Evolutionary conservation across 2,888 invertebrate species (phyloP).

Genomic region (Brachycybe producta): DNA sequence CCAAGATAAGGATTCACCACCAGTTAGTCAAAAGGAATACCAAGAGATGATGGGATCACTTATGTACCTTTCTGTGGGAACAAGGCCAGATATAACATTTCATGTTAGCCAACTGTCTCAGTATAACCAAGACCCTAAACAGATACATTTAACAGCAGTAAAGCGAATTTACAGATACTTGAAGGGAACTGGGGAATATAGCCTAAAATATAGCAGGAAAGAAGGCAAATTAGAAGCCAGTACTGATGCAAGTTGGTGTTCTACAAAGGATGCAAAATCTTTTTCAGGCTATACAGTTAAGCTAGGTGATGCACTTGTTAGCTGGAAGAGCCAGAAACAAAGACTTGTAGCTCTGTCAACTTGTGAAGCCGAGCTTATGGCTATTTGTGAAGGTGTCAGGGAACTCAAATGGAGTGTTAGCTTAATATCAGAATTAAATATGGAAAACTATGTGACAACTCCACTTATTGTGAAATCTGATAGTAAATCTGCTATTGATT

Average conservation of each 20-base stretch:
- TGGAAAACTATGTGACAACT: too few relatives aligned
- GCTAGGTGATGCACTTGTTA: not conserved
- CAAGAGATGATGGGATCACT: conserved; percentile 2
- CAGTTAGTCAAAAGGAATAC: not conserved
- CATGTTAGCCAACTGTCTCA: not conserved
- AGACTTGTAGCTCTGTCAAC: conserved; percentile 1
- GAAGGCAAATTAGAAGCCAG: not conserved
- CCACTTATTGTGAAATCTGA: too few relatives aligned
- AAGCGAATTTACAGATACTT: too few relatives aligned
- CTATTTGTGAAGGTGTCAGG: not conserved
- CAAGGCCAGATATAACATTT: not conserved
- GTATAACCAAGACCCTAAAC: not conserved
- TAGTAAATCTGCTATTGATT: too few relatives aligned
- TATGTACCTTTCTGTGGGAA: not conserved
- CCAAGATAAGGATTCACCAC: not conserved
- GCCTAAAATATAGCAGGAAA: not conserved
- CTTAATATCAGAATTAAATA: not conserved
- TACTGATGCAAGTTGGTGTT: conserved; percentile 7
- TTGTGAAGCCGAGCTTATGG: conserved; percentile 3
- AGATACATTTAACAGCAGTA: too few relatives aligned
- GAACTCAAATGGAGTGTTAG: not conserved
- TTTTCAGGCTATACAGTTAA: conserved; percentile 2
- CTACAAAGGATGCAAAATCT: conserved; percentile 7
- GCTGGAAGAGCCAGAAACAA: conserved; percentile 8
- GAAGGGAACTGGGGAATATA: too few relatives aligned